Percentiles rank a stretch among this genome's conserved stretches.
These are phyloP conservation scores for Sebastes taczanowskii DNA, from an alignment of 2,797 vertebrate species.

Conservation along the genomic window DNA sequence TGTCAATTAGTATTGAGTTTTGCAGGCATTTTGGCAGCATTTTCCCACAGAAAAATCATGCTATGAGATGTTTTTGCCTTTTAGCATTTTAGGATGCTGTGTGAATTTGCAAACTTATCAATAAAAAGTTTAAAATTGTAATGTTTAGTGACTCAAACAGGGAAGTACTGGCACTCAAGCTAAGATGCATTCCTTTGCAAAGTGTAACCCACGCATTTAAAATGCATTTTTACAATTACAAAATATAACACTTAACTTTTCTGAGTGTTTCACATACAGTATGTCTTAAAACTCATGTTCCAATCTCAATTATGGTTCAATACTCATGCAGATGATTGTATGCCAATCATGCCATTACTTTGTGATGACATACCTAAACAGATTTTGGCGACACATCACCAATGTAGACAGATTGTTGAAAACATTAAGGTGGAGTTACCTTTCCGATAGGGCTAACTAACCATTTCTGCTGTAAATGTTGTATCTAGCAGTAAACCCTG, in stretches of 20 bases:
- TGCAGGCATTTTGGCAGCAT: neutral
- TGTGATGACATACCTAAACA: neutral
- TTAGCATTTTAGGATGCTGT: neutral
- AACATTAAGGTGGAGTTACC: neutral
- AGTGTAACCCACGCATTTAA: neutral
- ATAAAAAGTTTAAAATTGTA: neutral
- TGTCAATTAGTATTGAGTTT: neutral
- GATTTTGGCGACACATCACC: neutral
- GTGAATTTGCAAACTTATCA: neutral
- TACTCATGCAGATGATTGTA: neutral
- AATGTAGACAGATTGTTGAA: neutral
- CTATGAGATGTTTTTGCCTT: neutral
- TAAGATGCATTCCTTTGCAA: neutral
- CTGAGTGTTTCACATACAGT: neutral
- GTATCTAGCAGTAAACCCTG: slow-evolving; percentile 1
- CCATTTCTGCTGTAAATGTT: slow-evolving; percentile 30
- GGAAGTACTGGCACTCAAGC: rapidly evolving
- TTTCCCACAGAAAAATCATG: neutral
- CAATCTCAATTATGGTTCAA: neutral
- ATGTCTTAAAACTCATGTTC: neutral
- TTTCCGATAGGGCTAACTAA: slow-evolving; percentile 7
- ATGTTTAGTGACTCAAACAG: neutral
- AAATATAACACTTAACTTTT: neutral
- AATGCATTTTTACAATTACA: neutral
- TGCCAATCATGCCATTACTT: neutral